Base-by-base conservation (phyloP, 1,140 invertebrate genomes). In the Formica selysi region DNA sequence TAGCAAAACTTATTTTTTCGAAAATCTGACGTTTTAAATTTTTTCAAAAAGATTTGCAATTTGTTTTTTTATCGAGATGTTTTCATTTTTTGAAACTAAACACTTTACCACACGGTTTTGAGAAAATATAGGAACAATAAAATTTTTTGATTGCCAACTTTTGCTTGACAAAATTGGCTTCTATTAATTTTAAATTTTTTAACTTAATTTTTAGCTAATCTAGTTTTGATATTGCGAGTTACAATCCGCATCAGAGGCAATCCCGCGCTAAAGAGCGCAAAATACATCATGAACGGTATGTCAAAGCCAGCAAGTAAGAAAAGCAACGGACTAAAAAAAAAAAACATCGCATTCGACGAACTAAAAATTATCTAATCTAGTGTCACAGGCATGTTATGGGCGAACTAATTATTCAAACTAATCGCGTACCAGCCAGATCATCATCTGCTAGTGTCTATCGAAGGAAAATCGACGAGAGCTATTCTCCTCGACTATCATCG, bases 231-330 rank as follows among this genome's bases (percentile, higher is more conserved):
- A 62, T 71, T 90, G 65, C 87, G 67, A 90, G 86, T 90, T 85
- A 68, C 80, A 51, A 26, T 90, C 89, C 71, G 64, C 70, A 59
- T 90, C 86, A 71, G 59, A 41, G 22, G 86, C 68, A 71, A 7
- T 67, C 76, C 62, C 41, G 74, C 36, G 62, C 22, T 80, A 87
- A 80, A 48, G 22, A 84, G 86, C 62, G 84, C 86, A 32, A 90
- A 86, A 64, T 90, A 81, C 88, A 87, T 90, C 88, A 90, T 86
- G 76, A 90, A 73, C 26, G 89, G 89, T 90, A 90, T 67, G 89
- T 90, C 59, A 13, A 51, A 48, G 57, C 2, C 36, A 67, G 1
- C 61, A 67, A 68, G 76, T 10, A 38, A 19, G n/a, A 59, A 85
- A 59, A 10, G 36, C 64, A 85, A 67, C 10, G 51, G 54, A 85